Evolutionary conservation across 2,113 vertebrate genomes (phyloP).

Genomic region (Chascanopsetta lugubris): DNA sequence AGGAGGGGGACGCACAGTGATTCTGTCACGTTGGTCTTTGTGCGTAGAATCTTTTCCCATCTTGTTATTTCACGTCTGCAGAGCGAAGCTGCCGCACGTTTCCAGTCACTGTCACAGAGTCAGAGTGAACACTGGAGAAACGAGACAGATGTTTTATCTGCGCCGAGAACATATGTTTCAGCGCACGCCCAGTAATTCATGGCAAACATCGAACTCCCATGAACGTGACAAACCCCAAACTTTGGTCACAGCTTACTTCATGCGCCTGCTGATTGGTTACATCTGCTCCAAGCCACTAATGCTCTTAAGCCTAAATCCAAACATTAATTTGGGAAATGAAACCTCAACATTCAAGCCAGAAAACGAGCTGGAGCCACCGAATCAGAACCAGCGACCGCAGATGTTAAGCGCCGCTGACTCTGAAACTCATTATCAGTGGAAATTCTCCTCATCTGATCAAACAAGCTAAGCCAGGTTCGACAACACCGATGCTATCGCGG

Average conservation of each 20-base stretch:
- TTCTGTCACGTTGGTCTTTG: too few relatives aligned
- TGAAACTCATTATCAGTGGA: slow-evolving; percentile 70
- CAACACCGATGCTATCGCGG: slow-evolving; percentile 54
- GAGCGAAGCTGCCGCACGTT: too few relatives aligned
- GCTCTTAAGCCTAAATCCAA: slow-evolving; percentile 70
- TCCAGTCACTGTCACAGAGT: slow-evolving; percentile 1
- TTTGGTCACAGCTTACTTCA: slow-evolving; percentile 50
- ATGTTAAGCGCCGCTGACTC: slow-evolving; percentile 58
- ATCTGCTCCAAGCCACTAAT: slow-evolving; percentile 59
- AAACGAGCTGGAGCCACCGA: slow-evolving; percentile 53
- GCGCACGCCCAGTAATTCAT: neutral
- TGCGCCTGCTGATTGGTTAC: slow-evolving; percentile 50
- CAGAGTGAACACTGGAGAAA: too few relatives aligned
- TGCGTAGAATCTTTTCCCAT: too few relatives aligned
- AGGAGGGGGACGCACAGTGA: too few relatives aligned
- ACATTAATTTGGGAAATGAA: slow-evolving; percentile 64
- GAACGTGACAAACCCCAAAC: slow-evolving; percentile 28
- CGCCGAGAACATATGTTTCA: neutral
- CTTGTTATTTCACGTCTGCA: too few relatives aligned
- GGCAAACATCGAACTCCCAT: slow-evolving; percentile 13
- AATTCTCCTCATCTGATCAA: slow-evolving; percentile 71
- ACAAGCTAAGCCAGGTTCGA: slow-evolving; percentile 61
- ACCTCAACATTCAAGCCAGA: slow-evolving; percentile 46
- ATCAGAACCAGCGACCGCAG: slow-evolving; percentile 56
- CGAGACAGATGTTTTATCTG: neutral